Evolutionary conservation across 2,888 invertebrate species (phyloP), one percentile per base, ranked within the genome.

Genomic region (Drosophila kambysellisi): DNA sequence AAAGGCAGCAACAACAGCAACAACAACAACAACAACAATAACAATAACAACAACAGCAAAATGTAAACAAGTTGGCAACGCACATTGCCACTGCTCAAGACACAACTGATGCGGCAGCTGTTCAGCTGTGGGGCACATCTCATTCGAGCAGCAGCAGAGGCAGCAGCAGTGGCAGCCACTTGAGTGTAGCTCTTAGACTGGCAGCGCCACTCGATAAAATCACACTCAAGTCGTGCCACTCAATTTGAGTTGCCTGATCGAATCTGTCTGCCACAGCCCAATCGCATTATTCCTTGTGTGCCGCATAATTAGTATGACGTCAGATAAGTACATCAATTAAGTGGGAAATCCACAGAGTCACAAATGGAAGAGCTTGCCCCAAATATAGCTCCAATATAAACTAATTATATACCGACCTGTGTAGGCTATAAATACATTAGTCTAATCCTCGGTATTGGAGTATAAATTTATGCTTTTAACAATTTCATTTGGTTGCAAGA

Each of bases 191-290:
- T 50, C 54, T 39, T 50, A 57, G 60, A 29, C 59, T 25, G 25
- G 15, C 62, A 56, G 12, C 48, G 33, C 35, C n/a, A 65, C 52
- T 46, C 61, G 75, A 63, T 60, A 57, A 51, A 61, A 48, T 67
- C 60, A 33, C 87, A 83, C 82, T 86, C 81, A 76, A 76, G 71
- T 54, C 61, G 63, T 63, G 89, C 83, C 89, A 83, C 83, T 83
- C 89, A 83, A 83, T 83, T 88, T 70, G 65, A 56, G 67, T 46
- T 37, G 37, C 59, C 56, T 48, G 61, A 74, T 76, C 72, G 53
- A 62, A 51, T 80, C 65, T 61, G 51, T 66, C 56, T 43, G 59
- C 37, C 52, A 29, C 69, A 50, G 60, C 48, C 69, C 79, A 78
- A 75, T 81, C 69, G 63, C 69, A 58, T 63, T 71, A 66, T 61